Percentiles rank a stretch among this genome's conserved stretches.
These are phyloP conservation scores for Meloidogyne floridensis DNA, from an alignment of 1,140 invertebrate species.

Conservation along the genomic window DNA sequence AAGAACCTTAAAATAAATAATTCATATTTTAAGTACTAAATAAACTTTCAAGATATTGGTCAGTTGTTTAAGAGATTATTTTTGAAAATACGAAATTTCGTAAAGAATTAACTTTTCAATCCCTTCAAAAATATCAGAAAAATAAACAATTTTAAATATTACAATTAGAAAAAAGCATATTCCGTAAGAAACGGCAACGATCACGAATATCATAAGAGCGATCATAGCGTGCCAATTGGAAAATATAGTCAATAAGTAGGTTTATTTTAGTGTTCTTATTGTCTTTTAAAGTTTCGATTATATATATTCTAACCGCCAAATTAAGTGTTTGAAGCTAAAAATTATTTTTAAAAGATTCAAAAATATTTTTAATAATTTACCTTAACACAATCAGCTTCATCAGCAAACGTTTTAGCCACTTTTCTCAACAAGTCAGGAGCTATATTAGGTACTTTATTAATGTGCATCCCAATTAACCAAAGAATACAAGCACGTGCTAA, in stretches of 20 bases:
- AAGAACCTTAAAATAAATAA: not conserved
- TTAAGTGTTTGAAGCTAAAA: slow-evolving; percentile 95
- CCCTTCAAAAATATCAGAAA: no score
- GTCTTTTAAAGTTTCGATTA: slow-evolving; percentile 38
- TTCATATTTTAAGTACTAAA: no score
- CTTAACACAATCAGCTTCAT: slow-evolving; percentile 73
- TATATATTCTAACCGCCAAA: slow-evolving; percentile 85
- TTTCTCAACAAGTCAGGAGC: slow-evolving; percentile 48
- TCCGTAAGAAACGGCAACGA: slow-evolving; percentile 68
- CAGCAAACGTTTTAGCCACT: slow-evolving; percentile 87
- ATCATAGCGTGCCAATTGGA: slow-evolving; percentile 95
- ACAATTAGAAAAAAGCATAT: slow-evolving; percentile 46
- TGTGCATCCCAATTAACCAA: slow-evolving; percentile 92
- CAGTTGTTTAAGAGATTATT: no score
- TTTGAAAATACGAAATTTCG: no score
- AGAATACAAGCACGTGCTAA: slow-evolving; percentile 73
- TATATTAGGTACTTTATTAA: slow-evolving; percentile 69
- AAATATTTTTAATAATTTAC: slow-evolving; percentile 2
- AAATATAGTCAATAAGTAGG: slow-evolving; percentile 84
- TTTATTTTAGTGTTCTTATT: slow-evolving; percentile 44
- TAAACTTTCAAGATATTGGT: no score
- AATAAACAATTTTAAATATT: not conserved
- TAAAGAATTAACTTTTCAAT: no score
- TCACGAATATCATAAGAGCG: slow-evolving; percentile 96
- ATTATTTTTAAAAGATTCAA: not conserved